These are phyloP conservation scores for Trochalopteron elliotii DNA, from an alignment of 2,113 vertebrate species.

Conservation along the genomic window DNA sequence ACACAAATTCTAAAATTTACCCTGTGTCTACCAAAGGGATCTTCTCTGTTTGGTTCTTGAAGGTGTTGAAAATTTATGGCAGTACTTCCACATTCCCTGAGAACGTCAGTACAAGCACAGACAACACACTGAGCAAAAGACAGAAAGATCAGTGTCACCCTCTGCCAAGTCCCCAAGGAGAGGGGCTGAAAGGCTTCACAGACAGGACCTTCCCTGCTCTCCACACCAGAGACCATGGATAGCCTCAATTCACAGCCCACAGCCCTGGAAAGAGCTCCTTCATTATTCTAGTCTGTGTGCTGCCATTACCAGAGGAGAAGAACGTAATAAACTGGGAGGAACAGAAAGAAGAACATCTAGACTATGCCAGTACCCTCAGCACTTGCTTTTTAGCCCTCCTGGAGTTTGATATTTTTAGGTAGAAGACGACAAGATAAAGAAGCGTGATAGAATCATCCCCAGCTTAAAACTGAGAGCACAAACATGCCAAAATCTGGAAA, in stretches of 20 bases:
- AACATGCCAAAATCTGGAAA: conserved; percentile 31
- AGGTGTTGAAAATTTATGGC: background rate
- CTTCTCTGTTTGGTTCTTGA: background rate
- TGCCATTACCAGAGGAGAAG: background rate
- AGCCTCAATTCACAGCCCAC: background rate
- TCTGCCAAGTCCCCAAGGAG: background rate
- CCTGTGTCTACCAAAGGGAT: background rate
- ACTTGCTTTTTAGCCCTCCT: conserved; percentile 4
- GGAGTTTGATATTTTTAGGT: conserved; percentile 35
- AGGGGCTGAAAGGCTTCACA: background rate
- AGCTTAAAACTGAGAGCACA: conserved; percentile 32
- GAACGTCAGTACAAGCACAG: background rate
- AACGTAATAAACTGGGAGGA: background rate
- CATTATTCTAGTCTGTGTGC: background rate
- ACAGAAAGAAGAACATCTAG: background rate
- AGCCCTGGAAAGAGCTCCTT: background rate
- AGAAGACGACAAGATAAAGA: conserved; percentile 49
- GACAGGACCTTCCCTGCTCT: background rate
- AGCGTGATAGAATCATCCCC: background rate
- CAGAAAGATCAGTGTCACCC: background rate
- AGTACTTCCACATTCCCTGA: background rate
- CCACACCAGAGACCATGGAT: background rate
- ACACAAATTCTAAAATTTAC: background rate
- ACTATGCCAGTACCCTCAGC: background rate
- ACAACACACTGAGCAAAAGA: background rate